phyloP scores from a whole-genome alignment of 1,140 invertebrate genomes.

The Drosophila albomicans region DNA sequence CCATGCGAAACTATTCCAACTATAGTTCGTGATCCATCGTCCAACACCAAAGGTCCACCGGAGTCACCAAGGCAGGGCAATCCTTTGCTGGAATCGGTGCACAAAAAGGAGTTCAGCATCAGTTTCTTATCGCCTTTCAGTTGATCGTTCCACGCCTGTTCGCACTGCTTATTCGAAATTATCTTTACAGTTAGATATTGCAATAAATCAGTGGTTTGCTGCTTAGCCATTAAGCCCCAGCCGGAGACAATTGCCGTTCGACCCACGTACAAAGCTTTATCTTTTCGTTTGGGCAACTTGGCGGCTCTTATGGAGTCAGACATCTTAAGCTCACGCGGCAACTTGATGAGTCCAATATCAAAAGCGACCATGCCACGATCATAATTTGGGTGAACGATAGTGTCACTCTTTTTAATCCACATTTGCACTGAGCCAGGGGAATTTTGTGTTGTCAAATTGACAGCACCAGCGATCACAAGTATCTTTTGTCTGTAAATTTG shows the following conservation, averaged over 20 bases:
- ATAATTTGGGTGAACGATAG: slow-evolving; percentile 37
- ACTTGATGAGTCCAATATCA: slow-evolving; percentile 50
- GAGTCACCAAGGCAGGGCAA: slow-evolving; percentile 64
- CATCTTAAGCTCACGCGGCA: slow-evolving; percentile 36
- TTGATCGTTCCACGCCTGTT: slow-evolving; percentile 47
- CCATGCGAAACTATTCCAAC: slow-evolving; percentile 66
- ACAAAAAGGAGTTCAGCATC: slow-evolving; percentile 43
- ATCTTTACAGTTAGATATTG: slow-evolving; percentile 46
- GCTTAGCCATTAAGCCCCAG: slow-evolving; percentile 49
- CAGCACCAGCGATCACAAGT: slow-evolving; percentile 31
- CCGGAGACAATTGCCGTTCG: slow-evolving; percentile 36
- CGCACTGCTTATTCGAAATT: slow-evolving; percentile 51
- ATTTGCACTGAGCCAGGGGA: slow-evolving; percentile 2
- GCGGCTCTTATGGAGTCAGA: slow-evolving; percentile 21
- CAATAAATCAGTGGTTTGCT: slow-evolving; percentile 7
- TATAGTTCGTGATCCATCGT: slow-evolving; percentile 43
- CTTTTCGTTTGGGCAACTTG: slow-evolving; percentile 22
- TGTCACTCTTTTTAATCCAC: slow-evolving; percentile 7
- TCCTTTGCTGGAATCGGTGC: slow-evolving; percentile 46
- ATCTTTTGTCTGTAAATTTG: slow-evolving; percentile 24
- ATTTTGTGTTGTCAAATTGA: background rate
- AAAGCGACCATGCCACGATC: slow-evolving; percentile 34
- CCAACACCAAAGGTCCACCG: slow-evolving; percentile 54
- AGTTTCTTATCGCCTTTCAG: slow-evolving; percentile 30
- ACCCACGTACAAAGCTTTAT: background rate